Evolutionary conservation across 2,888 invertebrate genomes (phyloP).

Genomic region (Lithophane socia): DNA sequence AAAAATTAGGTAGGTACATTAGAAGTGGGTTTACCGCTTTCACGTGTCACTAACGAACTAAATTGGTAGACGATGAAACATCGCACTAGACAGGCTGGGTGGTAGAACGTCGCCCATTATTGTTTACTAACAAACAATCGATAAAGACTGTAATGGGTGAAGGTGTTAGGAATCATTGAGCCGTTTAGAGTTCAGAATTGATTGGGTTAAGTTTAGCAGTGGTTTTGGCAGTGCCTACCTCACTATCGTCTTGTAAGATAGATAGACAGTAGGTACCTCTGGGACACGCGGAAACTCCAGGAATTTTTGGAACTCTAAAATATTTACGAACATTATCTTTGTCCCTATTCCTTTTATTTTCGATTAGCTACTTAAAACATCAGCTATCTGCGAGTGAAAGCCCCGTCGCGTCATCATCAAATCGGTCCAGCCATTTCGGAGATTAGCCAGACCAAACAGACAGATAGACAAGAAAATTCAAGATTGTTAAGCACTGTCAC

Average conservation of each 20-base stretch:
- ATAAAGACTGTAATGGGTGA: neutral
- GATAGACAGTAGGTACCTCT: no score
- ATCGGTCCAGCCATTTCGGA: no score
- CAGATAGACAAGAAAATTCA: no score
- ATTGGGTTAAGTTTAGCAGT: neutral
- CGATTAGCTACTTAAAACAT: no score
- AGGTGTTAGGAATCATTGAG: constrained; percentile 17
- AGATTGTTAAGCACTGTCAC: no score
- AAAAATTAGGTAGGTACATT: constrained; percentile 13
- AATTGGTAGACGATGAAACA: constrained; percentile 42
- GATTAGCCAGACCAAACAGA: no score
- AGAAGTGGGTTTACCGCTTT: constrained; percentile 41
- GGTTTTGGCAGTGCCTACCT: neutral
- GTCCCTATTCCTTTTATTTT: neutral
- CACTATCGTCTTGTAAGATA: neutral
- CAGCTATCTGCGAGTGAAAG: no score
- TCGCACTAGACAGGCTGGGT: constrained; percentile 16
- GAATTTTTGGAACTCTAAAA: neutral
- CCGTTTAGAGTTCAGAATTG: constrained; percentile 3
- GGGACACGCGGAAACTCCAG: neutral
- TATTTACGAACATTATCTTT: neutral
- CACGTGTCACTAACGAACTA: constrained; percentile 33
- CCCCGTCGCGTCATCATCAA: no score
- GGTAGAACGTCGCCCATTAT: constrained; percentile 6
- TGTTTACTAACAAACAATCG: constrained; percentile 34